These are phyloP conservation scores for Centropus bengalensis DNA, from an alignment of 2,113 vertebrate species.

Conservation along the genomic window DNA sequence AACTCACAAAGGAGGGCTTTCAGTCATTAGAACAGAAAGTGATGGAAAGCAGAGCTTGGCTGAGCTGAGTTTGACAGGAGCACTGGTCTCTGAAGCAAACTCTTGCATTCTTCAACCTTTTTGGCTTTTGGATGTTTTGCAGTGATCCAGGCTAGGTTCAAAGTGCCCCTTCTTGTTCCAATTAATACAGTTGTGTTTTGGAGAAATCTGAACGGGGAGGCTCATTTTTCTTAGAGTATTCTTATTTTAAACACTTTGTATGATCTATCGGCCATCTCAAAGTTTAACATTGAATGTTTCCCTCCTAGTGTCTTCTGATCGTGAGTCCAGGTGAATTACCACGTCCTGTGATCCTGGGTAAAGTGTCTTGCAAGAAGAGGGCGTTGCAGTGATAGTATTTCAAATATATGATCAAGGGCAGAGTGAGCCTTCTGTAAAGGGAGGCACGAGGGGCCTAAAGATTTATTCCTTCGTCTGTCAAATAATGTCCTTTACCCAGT, in stretches of 20 bases:
- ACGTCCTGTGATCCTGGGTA: neutral
- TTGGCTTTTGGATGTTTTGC: neutral
- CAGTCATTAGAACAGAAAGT: neutral
- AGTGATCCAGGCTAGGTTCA: neutral
- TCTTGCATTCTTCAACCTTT: neutral
- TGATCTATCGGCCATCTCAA: neutral
- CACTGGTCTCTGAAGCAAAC: neutral
- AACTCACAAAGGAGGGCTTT: neutral
- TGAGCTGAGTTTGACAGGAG: neutral
- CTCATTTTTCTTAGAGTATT: neutral
- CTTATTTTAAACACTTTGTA: neutral
- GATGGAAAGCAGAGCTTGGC: accelerated
- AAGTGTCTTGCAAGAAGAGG: neutral
- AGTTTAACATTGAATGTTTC: neutral
- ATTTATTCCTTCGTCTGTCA: conserved; percentile 20
- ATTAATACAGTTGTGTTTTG: neutral
- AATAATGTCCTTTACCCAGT: conserved; percentile 17
- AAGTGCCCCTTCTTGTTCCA: neutral
- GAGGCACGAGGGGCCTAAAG: neutral
- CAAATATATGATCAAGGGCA: neutral
- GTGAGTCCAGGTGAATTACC: neutral
- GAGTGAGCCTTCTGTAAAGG: neutral
- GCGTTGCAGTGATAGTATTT: neutral
- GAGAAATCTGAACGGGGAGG: neutral
- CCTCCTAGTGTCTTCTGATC: neutral